These are phyloP conservation scores for Bombus confusus DNA, from an alignment of 1,140 invertebrate genomes.

Conservation along the genomic window DNA sequence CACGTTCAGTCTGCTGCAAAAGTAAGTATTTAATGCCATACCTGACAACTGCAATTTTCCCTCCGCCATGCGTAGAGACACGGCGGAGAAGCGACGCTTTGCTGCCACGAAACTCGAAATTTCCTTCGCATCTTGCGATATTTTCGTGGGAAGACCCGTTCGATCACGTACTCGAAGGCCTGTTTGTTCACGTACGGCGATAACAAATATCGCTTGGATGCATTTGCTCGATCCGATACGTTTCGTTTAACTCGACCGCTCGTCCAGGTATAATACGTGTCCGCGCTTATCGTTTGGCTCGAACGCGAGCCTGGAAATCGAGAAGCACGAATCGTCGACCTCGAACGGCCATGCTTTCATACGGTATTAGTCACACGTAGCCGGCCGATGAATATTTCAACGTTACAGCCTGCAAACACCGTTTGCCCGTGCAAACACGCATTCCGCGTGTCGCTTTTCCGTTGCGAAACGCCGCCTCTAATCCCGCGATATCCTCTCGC, in stretches of 20 bases:
- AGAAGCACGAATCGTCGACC: conserved; percentile 36
- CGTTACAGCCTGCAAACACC: conserved; percentile 31
- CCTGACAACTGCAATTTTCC: not conserved
- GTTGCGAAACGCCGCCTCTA: conserved; percentile 11
- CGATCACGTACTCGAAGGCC: not conserved
- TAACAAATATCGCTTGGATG: not conserved
- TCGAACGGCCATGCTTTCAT: conserved; percentile 42
- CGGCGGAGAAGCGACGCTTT: not conserved
- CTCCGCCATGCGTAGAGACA: no score
- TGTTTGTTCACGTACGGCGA: conserved; percentile 7
- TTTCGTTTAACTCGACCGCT: not conserved
- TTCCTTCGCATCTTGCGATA: no score
- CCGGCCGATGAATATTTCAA: conserved; percentile 51
- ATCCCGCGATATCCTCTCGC: not conserved
- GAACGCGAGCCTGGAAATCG: conserved; percentile 31
- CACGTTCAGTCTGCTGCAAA: no score
- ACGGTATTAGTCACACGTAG: conserved; percentile 45
- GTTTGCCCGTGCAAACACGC: conserved; percentile 22
- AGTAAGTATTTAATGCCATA: no score
- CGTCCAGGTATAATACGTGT: not conserved
- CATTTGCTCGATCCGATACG: not conserved
- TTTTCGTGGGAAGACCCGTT: not conserved
- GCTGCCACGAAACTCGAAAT: not conserved
- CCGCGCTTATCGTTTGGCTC: conserved; percentile 3
- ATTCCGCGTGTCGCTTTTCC: conserved; percentile 22